Conservation (phyloP, 2,888 invertebrate species). For the Eurytoma californica region DNA sequence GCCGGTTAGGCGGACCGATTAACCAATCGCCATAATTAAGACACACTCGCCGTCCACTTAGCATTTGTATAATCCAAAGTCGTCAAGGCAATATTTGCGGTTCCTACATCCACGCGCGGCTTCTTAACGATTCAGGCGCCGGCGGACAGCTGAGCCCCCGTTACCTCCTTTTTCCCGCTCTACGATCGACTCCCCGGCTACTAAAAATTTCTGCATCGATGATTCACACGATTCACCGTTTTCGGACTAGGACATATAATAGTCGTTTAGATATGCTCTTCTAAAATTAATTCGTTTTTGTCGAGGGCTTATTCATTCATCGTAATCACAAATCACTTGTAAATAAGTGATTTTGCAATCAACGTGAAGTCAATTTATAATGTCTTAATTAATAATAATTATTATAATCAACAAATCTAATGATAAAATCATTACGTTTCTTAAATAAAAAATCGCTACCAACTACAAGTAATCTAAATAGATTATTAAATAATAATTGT, state of each 20-base stretch:
- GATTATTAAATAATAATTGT: no score
- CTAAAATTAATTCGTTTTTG: no score
- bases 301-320: no score
- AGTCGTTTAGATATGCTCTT: background rate
- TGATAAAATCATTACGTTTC: no score
- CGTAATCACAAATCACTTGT: no score
- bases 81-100: slow-evolving; percentile 64
- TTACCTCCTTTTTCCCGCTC: slow-evolving; percentile 4
- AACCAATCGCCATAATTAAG: slow-evolving; percentile 72
- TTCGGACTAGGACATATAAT: background rate
- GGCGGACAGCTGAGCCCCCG: slow-evolving; percentile 59
- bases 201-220: slow-evolving; percentile 38
- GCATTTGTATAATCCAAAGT: slow-evolving; percentile 66
- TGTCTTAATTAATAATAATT: no score
- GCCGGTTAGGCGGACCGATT: slow-evolving; percentile 68
- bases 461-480: no score
- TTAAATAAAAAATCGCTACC: no score
- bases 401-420: no score
- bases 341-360: no score
- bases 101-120: slow-evolving; percentile 30
- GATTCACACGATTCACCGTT: slow-evolving; percentile 22
- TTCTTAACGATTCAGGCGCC: slow-evolving; percentile 64
- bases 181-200: slow-evolving; percentile 5
- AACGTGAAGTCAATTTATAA: no score
- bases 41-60: slow-evolving; percentile 66